Conservation (phyloP, 2,888 invertebrate genomes). For the Teleogryllus oceanicus region DNA sequence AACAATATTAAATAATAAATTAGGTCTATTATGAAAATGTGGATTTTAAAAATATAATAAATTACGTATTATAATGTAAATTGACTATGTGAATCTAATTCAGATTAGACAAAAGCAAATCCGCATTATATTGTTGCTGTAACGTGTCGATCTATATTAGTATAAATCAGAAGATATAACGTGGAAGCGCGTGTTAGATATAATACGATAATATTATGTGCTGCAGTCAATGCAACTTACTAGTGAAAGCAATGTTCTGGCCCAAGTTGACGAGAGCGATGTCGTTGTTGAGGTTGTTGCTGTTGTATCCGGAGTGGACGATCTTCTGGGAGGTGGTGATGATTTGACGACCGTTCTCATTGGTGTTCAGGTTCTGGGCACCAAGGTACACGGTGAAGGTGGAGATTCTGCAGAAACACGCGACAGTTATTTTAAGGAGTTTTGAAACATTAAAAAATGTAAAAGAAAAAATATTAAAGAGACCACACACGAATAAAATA, state of each 20-base stretch:
- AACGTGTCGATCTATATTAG: too few species aligned
- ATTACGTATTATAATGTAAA: too few species aligned
- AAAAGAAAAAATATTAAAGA: too few species aligned
- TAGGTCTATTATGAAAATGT: too few species aligned
- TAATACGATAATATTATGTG: not conserved
- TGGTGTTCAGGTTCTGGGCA: not conserved
- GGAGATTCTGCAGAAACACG: not conserved
- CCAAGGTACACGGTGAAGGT: not conserved
- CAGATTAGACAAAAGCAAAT: not conserved
- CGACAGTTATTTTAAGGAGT: too few species aligned
- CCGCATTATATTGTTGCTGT: not conserved
- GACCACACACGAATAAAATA: too few species aligned
- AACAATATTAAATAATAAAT: too few species aligned
- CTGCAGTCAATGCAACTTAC: not conserved
- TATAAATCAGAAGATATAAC: too few species aligned
- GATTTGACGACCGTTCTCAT: constrained; percentile 42
- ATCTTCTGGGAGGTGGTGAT: constrained; percentile 41
- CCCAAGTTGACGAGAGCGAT: constrained; percentile 49
- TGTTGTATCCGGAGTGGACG: constrained; percentile 47
- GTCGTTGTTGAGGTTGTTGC: constrained; percentile 45
- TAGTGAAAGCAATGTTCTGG: not conserved
- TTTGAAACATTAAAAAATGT: too few species aligned
- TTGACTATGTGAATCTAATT: not conserved
- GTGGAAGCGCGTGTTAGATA: too few species aligned
- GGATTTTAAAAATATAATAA: too few species aligned